Evolutionary conservation across 2,113 vertebrate species (phyloP).

Genomic region (Rhinolophus ferrumequinum): DNA sequence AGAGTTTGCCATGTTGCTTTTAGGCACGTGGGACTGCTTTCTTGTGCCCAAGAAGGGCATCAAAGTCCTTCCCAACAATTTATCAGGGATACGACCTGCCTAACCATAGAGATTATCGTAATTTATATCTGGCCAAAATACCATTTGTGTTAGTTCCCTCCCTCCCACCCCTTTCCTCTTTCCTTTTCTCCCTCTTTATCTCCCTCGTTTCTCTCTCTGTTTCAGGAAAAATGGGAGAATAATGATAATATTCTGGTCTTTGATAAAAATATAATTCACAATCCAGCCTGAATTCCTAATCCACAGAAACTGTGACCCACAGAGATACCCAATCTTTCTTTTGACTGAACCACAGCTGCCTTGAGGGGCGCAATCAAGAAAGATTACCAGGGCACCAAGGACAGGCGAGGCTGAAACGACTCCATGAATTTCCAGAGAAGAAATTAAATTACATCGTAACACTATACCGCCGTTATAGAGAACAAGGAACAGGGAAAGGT

Average conservation of each 20-base stretch:
- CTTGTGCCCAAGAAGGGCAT: neutral
- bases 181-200: neutral
- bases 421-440: conserved; percentile 14
- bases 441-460: neutral
- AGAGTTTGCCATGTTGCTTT: neutral
- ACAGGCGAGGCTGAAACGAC: neutral
- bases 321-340: neutral
- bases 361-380: neutral
- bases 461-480: neutral
- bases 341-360: neutral
- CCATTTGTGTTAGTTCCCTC: neutral
- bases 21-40: neutral
- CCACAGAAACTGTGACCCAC: neutral
- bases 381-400: neutral
- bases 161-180: too few relatives aligned
- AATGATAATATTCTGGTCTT: neutral
- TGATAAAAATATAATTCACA: conserved; percentile 10
- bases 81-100: neutral
- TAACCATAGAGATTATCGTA: neutral
- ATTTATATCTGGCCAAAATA: neutral
- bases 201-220: neutral
- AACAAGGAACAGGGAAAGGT: neutral
- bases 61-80: neutral
- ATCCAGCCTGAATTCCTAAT: neutral
- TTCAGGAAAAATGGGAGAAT: conserved; percentile 7